Evolutionary conservation across 2,797 vertebrate genomes (phyloP).

Genomic region (Amphiprion clarkii): DNA sequence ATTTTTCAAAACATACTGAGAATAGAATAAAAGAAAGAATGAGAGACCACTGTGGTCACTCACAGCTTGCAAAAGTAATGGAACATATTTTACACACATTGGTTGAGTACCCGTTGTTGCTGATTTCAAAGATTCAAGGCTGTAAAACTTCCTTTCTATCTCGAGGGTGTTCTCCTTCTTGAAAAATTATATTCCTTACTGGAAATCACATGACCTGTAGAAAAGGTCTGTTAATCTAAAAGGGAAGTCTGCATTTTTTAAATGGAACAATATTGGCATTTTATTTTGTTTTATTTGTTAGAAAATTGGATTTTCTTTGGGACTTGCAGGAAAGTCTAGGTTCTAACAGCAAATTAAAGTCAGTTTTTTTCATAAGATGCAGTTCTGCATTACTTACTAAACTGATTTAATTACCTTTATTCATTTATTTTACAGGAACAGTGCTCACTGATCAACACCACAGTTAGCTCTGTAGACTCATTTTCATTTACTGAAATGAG

Average conservation of each 20-base stretch:
- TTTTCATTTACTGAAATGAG: not conserved
- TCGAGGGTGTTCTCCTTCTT: not conserved
- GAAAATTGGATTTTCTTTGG: not conserved
- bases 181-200: not conserved
- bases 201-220: not conserved
- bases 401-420: too few relatives aligned
- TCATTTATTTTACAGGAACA: too few relatives aligned
- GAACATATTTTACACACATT: constrained; percentile 42
- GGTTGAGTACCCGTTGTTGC: constrained; percentile 14
- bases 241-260: constrained; percentile 1
- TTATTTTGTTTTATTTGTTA: not conserved
- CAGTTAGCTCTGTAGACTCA: too few relatives aligned
- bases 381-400: too few relatives aligned
- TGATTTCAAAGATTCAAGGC: constrained; percentile 27
- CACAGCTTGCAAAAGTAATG: constrained; percentile 35
- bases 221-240: not conserved
- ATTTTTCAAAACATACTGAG: constrained; percentile 28
- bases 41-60: constrained; percentile 13
- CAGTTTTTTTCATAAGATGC: too few relatives aligned
- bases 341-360: too few relatives aligned
- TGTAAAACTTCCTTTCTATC: constrained; percentile 2
- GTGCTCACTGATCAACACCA: too few relatives aligned
- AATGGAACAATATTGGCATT: not conserved
- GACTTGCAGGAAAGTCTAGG: not conserved
- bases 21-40: constrained; percentile 23